These are phyloP conservation scores for Sepiola atlantica DNA, from an alignment of 2,888 invertebrate species.

Conservation along the genomic window DNA sequence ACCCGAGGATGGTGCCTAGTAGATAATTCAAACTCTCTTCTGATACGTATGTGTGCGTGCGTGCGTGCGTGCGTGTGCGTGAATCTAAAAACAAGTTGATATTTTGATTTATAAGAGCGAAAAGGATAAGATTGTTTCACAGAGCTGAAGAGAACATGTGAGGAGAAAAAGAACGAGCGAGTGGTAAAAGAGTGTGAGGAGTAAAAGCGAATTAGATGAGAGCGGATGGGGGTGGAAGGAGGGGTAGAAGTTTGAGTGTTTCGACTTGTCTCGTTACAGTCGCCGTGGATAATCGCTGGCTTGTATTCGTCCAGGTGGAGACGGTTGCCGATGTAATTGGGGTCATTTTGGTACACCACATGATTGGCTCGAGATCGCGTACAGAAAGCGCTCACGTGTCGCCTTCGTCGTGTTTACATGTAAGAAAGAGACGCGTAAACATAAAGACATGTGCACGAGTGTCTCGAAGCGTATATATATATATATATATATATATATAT, in stretches of 20 bases:
- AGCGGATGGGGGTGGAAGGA: neutral
- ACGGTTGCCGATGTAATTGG: neutral
- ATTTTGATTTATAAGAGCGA: neutral
- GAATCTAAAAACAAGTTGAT: neutral
- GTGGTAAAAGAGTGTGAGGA: neutral
- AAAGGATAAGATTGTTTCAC: neutral
- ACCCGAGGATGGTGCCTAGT: too few relatives aligned
- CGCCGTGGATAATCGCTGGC: neutral
- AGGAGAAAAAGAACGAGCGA: neutral
- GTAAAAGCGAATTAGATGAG: neutral
- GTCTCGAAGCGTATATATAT: neutral
- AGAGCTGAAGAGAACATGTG: neutral
- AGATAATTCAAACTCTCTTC: too few relatives aligned
- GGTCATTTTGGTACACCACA: neutral
- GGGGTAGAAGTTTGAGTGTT: neutral
- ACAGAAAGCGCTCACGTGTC: neutral
- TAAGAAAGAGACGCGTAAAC: neutral
- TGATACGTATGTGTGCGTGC: too few relatives aligned
- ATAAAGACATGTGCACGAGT: neutral
- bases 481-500: neutral
- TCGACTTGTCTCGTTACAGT: neutral
- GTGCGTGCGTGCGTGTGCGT: neutral
- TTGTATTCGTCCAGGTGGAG: conserved; percentile 34
- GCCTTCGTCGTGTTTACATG: neutral
- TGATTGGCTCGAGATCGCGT: neutral